Evolutionary conservation across 2,797 vertebrate species (phyloP).

Genomic region (Trichosurus vulpecula): DNA sequence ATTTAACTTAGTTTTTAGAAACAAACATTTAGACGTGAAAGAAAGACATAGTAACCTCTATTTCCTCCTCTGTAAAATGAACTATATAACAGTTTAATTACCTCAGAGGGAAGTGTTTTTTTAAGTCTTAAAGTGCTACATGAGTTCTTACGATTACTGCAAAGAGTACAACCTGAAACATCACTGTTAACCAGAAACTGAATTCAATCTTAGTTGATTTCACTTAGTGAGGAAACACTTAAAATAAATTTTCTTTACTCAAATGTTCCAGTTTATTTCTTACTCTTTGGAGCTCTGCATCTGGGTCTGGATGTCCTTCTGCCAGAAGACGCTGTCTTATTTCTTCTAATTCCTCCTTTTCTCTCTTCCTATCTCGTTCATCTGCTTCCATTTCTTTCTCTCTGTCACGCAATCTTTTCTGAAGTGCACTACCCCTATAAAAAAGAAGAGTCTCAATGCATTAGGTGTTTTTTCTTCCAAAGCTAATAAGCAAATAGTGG

Average conservation of each 20-base stretch:
- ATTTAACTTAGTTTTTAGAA: not conserved
- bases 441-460: not conserved
- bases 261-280: conserved; percentile 62
- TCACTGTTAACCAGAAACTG: not conserved
- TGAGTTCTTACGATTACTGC: not conserved
- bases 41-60: not conserved
- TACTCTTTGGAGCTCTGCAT: conserved; percentile 98
- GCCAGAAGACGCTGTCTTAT: conserved; percentile 97
- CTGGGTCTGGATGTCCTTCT: conserved; percentile 98
- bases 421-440: conserved; percentile 97
- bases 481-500: not conserved
- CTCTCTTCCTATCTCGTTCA: conserved; percentile 97
- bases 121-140: not conserved
- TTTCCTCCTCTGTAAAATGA: not conserved
- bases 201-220: not conserved
- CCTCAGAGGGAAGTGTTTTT: not conserved
- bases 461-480: not conserved
- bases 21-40: not conserved
- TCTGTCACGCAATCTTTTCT: conserved; percentile 96
- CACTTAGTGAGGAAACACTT: not conserved
- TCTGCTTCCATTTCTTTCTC: conserved; percentile 99
- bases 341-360: conserved; percentile 98
- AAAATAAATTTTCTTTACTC: not conserved
- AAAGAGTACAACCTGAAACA: not conserved
- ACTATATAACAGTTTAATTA: not conserved